Evolutionary conservation across 1,140 invertebrate genomes (phyloP), one percentile per base, ranked within the genome.

Genomic region (Microplitis mediator): DNA sequence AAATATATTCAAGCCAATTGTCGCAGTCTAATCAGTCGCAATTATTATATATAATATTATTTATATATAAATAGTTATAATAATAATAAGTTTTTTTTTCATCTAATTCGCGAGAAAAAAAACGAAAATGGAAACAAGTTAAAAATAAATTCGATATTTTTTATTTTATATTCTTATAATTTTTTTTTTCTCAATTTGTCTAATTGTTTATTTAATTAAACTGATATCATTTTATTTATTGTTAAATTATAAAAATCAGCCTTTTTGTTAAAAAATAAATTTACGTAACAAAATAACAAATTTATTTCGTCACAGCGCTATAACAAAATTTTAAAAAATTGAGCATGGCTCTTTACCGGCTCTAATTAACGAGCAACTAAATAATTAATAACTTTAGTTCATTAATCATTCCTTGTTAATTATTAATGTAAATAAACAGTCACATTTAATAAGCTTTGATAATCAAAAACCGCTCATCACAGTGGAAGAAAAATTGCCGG

Each of bases 201-300:
- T 45, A 45, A 45, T 45, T 11, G 39, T 78, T 80, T 71, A 13
- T 31, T 75, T 82, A 79, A 82, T 81, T 82, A 83, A 83, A 74
- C 71, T 79, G 81, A 79, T 70, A 45, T 45, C 39, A 45, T 45
- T 45, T 45, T 9, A 9, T 11, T 45, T 11, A 60, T 79, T 78
- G 78, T 78, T 73, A 85, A 82, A 81, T 81, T 83, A 84, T 79
- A 81, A 82, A 85, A 86, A 86, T 87, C 85, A 87, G 85, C 85
- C 85, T 87, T 86, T 75, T 84, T 78, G 78, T 11, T 45, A 45
- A 45, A 79, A 81, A 83, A 73, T 84, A 82, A 84, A 85, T 84
- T 84, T 81, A 71, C 79, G 77, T 81, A 80, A 82, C 80, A 81
- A 83, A 82, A 23, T 58, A 58, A 58, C 16, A 58, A 58, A 16